Evolutionary conservation across 2,797 vertebrate species (phyloP), one percentile per base, ranked within the genome.

Genomic region (Cyprinella venusta): DNA sequence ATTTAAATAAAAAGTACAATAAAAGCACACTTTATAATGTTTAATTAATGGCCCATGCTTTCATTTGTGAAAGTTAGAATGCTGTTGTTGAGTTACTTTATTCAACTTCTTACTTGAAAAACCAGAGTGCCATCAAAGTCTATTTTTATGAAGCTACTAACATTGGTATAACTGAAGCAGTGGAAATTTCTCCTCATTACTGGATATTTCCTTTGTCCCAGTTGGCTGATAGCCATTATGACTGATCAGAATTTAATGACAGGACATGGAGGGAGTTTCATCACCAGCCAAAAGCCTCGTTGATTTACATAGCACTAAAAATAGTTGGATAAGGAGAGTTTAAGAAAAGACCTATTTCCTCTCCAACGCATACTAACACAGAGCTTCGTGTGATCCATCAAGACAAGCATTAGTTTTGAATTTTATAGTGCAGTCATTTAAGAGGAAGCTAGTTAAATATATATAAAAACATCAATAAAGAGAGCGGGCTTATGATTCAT

Each of bases 271-370:
- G 93, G 89, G 92, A 91, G 76, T 92, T 95, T 91, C 90, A 93
- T 95, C 93, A 94, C 82, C 45, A 91, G 92, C 88, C 91, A 93
- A 94, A 87, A 94, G 93, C 91, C 93, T 92, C 90, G 85, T 90
- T 95, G 94, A 95, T 96, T 95, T 95, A 94, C 94, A 95, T 93
- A 94, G 93, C 94, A 94, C 95, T 95, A 95, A 95, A 95, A 95
- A 96, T 95, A 95, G 94, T 95, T 95, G 92, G 93, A 91, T 95
- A 94, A 94, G 91, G 94, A 91, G 92, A 92, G 91, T 94, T 95
- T 94, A 95, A 95, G 90, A 92, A 92, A 90, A 94, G 92, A 93
- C 92, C 93, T 92, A 94, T 95, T 94, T 95, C 93, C 93, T 94
- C 90, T 90, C 90, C 88, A 89, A 92, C 91, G 90, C 93, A 89